Base-by-base conservation (phyloP, 53 echinoderm and acorn worm genomes). In the Astropecten irregularis region DNA sequence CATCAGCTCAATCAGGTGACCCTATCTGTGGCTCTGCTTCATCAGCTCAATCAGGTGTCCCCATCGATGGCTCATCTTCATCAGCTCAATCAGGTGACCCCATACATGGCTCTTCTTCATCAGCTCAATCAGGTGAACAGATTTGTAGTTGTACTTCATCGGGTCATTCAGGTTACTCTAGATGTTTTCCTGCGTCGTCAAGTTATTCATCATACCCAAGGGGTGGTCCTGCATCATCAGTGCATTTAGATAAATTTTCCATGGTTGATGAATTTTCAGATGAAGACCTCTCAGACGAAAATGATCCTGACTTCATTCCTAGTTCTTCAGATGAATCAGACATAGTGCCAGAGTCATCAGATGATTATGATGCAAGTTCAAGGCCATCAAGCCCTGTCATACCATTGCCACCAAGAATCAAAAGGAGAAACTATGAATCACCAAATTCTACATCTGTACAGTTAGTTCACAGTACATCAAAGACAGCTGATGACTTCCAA, bases 301-400 rank as follows among this genome's bases (percentile, higher is more conserved):
- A 56, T 26, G 57, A 56, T 56, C 57, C 57, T 26, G 57, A 56
- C 57, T 56, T 56, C 4, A 26, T 56, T 56, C 57, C 57, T 0
- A 25, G 27, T 56, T 56, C 7, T 56, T 56, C 57, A 5, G 57
- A 56, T 56, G 57, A 56, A 26, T 55, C n/a, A n/a, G n/a, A n/a
- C n/a, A n/a, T n/a, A n/a, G n/a, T n/a, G n/a, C n/a, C n/a, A n/a
- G n/a, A n/a, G n/a, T n/a, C n/a, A n/a, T n/a, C n/a, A n/a, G n/a
- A n/a, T n/a, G n/a, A n/a, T n/a, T n/a, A n/a, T n/a, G 55, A 55
- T 55, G 55, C 27, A 26, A 56, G 57, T 56, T 56, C 57, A 54
- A 54, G 54, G 54, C 54, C 54, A 54, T 54, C 54, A 54, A 54
- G 54, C 9, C 54, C 54, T 54, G 9, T 56, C 57, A 56, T 56